Percentiles rank a stretch among this genome's conserved stretches.
Evolutionary conservation across 2,797 vertebrate genomes (phyloP).

Genomic region (Coccyzus lansbergi): DNA sequence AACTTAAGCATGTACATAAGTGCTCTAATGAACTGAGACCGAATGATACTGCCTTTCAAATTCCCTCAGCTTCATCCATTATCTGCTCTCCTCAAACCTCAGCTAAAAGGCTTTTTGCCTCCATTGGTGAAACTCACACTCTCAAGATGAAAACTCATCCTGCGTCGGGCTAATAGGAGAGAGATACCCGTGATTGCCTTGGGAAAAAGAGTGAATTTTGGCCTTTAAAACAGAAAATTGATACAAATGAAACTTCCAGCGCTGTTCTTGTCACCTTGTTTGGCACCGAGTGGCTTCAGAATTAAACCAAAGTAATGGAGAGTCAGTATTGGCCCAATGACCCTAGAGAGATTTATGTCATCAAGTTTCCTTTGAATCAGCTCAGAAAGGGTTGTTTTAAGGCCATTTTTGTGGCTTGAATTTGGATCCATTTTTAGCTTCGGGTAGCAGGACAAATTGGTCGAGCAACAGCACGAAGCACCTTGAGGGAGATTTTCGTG

Average conservation of each 20-base stretch:
- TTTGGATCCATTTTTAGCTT: neutral
- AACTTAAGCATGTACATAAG: neutral
- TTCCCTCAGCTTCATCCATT: constrained; percentile 30
- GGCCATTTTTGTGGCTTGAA: neutral
- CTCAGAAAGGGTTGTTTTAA: neutral
- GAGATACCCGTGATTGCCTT: neutral
- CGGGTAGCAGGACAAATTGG: neutral
- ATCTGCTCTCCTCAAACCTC: neutral
- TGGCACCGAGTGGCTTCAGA: neutral
- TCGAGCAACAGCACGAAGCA: neutral
- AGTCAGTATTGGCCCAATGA: neutral
- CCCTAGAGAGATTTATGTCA: neutral
- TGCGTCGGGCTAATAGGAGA: neutral
- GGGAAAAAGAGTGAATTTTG: neutral
- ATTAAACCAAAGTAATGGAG: neutral
- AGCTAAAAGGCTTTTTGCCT: neutral
- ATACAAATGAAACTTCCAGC: neutral
- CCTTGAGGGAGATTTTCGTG: neutral
- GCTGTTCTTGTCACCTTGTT: neutral
- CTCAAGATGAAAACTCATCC: neutral
- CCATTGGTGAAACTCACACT: neutral
- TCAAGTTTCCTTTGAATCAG: neutral
- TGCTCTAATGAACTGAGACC: constrained; percentile 17
- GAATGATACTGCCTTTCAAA: neutral
- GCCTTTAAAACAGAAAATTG: neutral